phyloP scores from a whole-genome alignment of 2,113 vertebrate species.

The Daphoenositta chrysoptera region DNA sequence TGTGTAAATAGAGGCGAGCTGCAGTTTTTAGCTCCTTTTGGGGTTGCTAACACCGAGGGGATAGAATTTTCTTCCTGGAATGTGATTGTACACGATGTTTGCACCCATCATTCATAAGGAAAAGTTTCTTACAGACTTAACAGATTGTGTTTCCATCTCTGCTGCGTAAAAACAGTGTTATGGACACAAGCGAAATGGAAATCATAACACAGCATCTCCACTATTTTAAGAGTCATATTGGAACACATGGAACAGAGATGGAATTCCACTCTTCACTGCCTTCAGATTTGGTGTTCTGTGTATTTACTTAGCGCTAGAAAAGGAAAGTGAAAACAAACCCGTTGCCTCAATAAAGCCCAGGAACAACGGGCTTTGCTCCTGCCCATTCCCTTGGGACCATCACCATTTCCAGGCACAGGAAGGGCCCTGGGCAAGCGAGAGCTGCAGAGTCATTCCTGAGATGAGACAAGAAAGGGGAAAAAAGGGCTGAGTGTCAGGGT shows the following conservation, averaged over 20 bases:
- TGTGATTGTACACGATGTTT: neutral
- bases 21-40: neutral
- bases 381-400: neutral
- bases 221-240: slow-evolving; percentile 20
- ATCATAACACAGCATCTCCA: neutral
- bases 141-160: slow-evolving; percentile 61
- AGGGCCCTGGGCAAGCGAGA: neutral
- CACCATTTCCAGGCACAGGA: neutral
- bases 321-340: slow-evolving; percentile 30
- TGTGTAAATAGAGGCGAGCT: neutral
- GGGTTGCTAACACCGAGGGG: neutral
- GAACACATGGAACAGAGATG: slow-evolving; percentile 19
- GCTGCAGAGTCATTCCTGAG: neutral
- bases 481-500: neutral
- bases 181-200: slow-evolving; percentile 6
- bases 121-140: slow-evolving; percentile 38
- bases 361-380: neutral
- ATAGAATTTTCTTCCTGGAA: neutral
- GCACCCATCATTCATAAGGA: slow-evolving; percentile 12
- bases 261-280: slow-evolving; percentile 14
- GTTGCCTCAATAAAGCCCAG: neutral
- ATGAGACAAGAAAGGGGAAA: neutral
- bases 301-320: slow-evolving; percentile 20
- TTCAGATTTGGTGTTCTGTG: neutral
- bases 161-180: neutral